Conservation (phyloP, 2,113 vertebrate species). For the Sinocyclocheilus rhinocerous region DNA sequence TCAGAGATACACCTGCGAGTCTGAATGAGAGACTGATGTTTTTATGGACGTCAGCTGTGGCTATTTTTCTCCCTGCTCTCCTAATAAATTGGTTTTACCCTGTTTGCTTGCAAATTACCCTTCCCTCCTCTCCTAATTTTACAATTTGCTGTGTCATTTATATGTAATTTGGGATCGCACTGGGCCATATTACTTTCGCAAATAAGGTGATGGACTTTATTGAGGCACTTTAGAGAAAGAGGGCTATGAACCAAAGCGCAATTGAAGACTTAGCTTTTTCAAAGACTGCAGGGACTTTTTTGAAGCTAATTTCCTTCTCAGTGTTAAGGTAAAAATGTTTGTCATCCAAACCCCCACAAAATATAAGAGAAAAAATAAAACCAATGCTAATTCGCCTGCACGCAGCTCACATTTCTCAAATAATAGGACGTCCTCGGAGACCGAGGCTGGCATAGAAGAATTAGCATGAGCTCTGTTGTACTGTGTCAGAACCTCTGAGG, state of each 20-base stretch:
- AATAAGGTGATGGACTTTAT: slow-evolving; percentile 78
- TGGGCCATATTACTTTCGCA: slow-evolving; percentile 76
- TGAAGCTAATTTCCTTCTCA: slow-evolving; percentile 69
- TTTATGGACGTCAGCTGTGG: slow-evolving; percentile 63
- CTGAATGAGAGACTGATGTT: slow-evolving; percentile 52
- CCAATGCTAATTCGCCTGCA: background rate
- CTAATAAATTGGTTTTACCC: slow-evolving; percentile 82
- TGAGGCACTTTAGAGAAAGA: slow-evolving; percentile 69
- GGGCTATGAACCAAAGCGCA: slow-evolving; percentile 70
- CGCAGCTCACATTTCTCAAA: background rate
- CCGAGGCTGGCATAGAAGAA: background rate
- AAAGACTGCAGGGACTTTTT: slow-evolving; percentile 1
- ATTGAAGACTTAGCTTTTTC: slow-evolving; percentile 37
- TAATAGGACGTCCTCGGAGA: background rate
- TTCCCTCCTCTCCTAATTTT: slow-evolving; percentile 80
- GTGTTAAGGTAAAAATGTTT: slow-evolving; percentile 62
- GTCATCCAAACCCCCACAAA: slow-evolving; percentile 53
- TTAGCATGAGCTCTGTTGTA: slow-evolving; percentile 1
- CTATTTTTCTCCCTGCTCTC: slow-evolving; percentile 62
- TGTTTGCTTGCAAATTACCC: slow-evolving; percentile 80
- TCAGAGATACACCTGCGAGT: slow-evolving; percentile 22
- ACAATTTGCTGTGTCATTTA: slow-evolving; percentile 83
- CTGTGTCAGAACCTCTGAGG: background rate
- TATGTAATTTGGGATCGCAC: slow-evolving; percentile 76
- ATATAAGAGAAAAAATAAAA: slow-evolving; percentile 52